phyloP scores from a whole-genome alignment of 2,888 invertebrate genomes.

The Leptinotarsa peninsularis region DNA sequence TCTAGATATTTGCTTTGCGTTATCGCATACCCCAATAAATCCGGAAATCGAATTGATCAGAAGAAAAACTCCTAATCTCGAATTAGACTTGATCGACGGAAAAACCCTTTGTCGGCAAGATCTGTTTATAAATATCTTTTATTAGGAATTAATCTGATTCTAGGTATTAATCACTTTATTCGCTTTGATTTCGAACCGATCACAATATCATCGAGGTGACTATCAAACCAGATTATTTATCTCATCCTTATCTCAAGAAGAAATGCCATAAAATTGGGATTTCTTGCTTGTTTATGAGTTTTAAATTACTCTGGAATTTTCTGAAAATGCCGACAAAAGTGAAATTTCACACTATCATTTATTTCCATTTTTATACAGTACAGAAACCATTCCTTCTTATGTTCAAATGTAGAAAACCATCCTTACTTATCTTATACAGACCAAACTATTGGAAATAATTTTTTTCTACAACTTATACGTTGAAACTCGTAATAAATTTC shows the following conservation, averaged over 20 bases:
- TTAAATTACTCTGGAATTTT: no score
- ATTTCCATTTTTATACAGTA: no score
- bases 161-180: neutral
- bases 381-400: no score
- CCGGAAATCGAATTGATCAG: conserved; percentile 13
- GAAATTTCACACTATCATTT: no score
- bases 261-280: neutral
- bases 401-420: no score
- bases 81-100: neutral
- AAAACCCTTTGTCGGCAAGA: conserved; percentile 6
- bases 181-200: conserved; percentile 19
- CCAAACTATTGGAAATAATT: no score
- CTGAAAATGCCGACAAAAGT: no score
- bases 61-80: neutral
- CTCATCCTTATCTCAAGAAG: neutral
- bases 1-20: neutral
- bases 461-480: no score
- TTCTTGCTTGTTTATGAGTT: neutral
- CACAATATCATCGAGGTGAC: neutral
- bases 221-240: conserved; percentile 5
- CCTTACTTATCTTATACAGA: no score
- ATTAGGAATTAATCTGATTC: neutral
- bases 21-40: conserved; percentile 8
- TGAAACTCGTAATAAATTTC: no score
- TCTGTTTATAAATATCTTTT: conserved; percentile 4